phyloP scores from a whole-genome alignment of 2,888 invertebrate genomes.

The Calameuta filiformis region DNA sequence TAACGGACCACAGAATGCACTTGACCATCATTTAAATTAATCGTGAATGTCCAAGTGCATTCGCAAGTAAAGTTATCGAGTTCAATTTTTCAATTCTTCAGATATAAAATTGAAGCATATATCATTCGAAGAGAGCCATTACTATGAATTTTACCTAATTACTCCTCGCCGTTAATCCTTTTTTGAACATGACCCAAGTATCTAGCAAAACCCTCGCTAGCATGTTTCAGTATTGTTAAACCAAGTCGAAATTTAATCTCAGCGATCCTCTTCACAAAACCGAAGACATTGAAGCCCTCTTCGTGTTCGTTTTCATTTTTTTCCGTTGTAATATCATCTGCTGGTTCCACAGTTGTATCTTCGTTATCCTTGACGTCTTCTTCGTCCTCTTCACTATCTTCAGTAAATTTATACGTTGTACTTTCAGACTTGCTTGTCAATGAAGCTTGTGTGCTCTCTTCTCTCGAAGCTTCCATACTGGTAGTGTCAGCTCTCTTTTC shows the following conservation, averaged over 20 bases:
- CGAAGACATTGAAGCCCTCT: slow-evolving; percentile 54
- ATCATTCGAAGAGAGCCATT: background rate
- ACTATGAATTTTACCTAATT: slow-evolving; percentile 12
- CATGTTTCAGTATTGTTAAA: slow-evolving; percentile 75
- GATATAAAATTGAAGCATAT: background rate
- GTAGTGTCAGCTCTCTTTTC: slow-evolving; percentile 9
- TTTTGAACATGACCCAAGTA: slow-evolving; percentile 74
- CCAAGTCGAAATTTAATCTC: slow-evolving; percentile 78
- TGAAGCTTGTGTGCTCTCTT: slow-evolving; percentile 1
- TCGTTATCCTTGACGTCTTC: slow-evolving; percentile 28
- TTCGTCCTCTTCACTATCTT: background rate
- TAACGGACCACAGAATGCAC: slow-evolving; percentile 20
- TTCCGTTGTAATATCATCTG: slow-evolving; percentile 39
- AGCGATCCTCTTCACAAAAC: slow-evolving; percentile 73
- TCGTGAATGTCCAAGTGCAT: slow-evolving; percentile 18
- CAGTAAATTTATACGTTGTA: background rate
- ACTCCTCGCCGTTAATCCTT: slow-evolving; percentile 59
- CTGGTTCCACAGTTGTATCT: slow-evolving; percentile 41
- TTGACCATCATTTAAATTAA: slow-evolving; percentile 15
- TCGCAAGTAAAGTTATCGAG: slow-evolving; percentile 7
- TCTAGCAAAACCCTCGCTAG: slow-evolving; percentile 75
- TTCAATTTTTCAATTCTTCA: slow-evolving; percentile 2
- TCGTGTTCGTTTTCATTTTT: slow-evolving; percentile 15
- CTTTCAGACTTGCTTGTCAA: slow-evolving; percentile 4
- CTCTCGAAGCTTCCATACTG: background rate